Conservation (phyloP, 1,140 invertebrate genomes). For the Drosophila teissieri region DNA sequence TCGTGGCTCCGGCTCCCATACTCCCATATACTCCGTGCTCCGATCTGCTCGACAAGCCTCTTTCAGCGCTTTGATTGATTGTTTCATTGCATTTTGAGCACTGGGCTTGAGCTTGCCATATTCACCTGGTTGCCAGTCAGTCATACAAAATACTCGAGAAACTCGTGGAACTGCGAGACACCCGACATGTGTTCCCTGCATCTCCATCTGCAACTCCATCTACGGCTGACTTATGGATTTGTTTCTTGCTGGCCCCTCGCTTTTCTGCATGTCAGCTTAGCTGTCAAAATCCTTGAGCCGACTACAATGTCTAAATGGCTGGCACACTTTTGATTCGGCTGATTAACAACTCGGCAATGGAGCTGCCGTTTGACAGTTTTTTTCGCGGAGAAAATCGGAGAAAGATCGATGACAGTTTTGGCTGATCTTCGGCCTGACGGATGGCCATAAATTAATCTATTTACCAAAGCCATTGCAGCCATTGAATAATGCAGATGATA, state of each 20-base stretch:
- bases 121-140: conserved; percentile 62
- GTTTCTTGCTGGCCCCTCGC: conserved; percentile 11
- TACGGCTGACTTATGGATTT: conserved; percentile 31
- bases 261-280: conserved; percentile 72
- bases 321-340: conserved; percentile 50
- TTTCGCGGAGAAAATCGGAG: conserved; percentile 39
- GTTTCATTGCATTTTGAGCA: conserved; percentile 76
- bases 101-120: conserved; percentile 61
- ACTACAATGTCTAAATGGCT: conserved; percentile 67
- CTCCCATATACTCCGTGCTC: not conserved
- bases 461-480: conserved; percentile 3
- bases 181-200: conserved; percentile 56
- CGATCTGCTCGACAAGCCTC: conserved; percentile 61
- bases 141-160: not conserved
- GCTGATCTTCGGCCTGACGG: conserved; percentile 27
- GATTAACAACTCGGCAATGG: conserved; percentile 57
- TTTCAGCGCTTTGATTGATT: conserved; percentile 78
- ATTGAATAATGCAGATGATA: conserved; percentile 4
- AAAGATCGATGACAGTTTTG: conserved; percentile 69
- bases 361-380: conserved; percentile 54
- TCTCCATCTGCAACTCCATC: conserved; percentile 23
- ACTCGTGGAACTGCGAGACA: conserved; percentile 45
- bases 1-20: conserved; percentile 4
- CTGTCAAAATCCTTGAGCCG: conserved; percentile 78
- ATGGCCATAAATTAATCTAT: conserved; percentile 34